Percentiles rank a stretch among this genome's conserved stretches.
Evolutionary conservation across 2,113 vertebrate genomes (phyloP).

Genomic region (Polypterus bichir): DNA sequence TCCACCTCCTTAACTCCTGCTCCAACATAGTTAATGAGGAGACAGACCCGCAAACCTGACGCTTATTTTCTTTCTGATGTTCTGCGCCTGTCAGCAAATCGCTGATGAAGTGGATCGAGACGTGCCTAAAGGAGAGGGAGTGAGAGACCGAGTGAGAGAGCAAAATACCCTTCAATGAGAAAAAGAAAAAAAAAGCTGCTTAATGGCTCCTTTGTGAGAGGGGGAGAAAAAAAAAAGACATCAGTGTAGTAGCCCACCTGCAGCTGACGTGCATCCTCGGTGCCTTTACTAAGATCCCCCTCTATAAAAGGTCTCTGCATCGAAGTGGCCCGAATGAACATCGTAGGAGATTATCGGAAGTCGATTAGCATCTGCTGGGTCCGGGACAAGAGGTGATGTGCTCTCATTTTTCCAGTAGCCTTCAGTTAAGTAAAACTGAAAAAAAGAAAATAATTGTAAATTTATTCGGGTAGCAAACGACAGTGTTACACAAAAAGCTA

Average conservation of each 20-base stretch:
- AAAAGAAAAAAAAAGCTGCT: conserved; percentile 7
- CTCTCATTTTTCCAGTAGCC: too few relatives aligned
- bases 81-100: conserved; percentile 31
- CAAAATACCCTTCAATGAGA: conserved; percentile 19
- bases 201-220: background rate
- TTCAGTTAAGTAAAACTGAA: background rate
- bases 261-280: background rate
- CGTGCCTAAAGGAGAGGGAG: conserved; percentile 39
- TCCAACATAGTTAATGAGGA: conserved; percentile 25
- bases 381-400: background rate
- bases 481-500: background rate
- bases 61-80: conserved; percentile 34
- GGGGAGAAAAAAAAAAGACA: background rate
- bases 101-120: conserved; percentile 46
- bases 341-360: background rate
- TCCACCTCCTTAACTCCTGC: conserved; percentile 27
- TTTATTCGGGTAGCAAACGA: background rate
- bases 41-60: conserved; percentile 20
- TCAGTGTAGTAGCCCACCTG: background rate
- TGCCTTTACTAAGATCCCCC: conserved; percentile 5
- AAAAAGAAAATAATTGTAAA: background rate
- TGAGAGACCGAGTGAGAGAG: conserved; percentile 19
- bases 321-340: background rate
- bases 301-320: conserved; percentile 24
- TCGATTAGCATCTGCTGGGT: background rate